Evolutionary conservation across 2,113 vertebrate genomes (phyloP).

Genomic region (Calidris pugnax): DNA sequence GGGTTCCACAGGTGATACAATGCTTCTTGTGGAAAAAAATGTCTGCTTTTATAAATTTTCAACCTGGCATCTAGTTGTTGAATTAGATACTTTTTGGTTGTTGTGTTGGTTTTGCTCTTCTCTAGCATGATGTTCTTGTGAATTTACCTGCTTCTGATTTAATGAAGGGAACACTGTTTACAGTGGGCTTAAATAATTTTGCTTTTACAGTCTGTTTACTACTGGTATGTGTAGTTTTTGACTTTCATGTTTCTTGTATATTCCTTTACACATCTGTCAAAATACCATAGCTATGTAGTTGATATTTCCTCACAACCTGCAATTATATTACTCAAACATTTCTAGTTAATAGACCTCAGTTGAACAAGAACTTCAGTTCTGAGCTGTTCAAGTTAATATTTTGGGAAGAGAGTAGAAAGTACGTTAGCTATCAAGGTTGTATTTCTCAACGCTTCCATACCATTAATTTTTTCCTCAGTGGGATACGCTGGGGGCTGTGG

Average conservation of each 20-base stretch:
- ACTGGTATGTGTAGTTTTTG: not conserved
- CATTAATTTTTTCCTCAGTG: not conserved
- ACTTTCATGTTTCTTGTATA: not conserved
- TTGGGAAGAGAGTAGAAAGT: not conserved
- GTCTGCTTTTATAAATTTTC: not conserved
- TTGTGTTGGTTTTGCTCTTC: not conserved
- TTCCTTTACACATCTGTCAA: not conserved
- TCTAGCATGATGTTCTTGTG: not conserved
- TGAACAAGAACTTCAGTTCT: not conserved
- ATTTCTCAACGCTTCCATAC: not conserved
- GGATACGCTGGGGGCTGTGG: not conserved
- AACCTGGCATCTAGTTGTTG: not conserved
- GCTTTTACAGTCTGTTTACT: not conserved
- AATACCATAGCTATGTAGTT: not conserved
- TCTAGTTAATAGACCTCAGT: not conserved
- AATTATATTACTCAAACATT: not conserved
- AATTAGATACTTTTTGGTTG: not conserved
- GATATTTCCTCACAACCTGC: not conserved
- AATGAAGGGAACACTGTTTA: not conserved
- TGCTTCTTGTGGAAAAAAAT: not conserved
- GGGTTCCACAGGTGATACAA: not conserved
- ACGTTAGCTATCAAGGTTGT: not conserved
- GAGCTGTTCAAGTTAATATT: not conserved
- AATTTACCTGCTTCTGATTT: not conserved
- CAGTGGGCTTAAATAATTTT: not conserved